Evolutionary conservation across 2,888 invertebrate species (phyloP), one percentile per base, ranked within the genome.

Genomic region (Agrochola macilenta): DNA sequence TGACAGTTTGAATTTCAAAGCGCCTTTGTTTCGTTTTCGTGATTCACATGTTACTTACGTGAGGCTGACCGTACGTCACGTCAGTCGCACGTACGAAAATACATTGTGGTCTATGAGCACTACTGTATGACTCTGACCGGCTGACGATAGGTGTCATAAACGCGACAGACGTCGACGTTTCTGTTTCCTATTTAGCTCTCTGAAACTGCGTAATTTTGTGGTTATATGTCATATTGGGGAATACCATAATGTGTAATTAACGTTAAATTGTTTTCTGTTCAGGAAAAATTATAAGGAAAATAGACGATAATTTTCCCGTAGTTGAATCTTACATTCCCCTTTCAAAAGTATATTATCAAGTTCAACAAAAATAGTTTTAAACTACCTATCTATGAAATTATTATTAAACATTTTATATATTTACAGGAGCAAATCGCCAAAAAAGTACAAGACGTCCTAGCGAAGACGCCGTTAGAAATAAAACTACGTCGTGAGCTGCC

Each of bases 381-480:
- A 20, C 23, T 14, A 57, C 57, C 8, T 14, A 58, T 14, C 46
- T 46, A 30, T 0, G 1, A 26, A 35, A n/a, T 78, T 1, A 43
- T 30, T 39, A 20, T 49, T 54, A 20, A 54, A 23, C 8, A 30
- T n/a, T 54, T 58, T 61, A 14, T 14, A n/a, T 60, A n/a, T 72
- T 76, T 49, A 84, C 96, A 98, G 97, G 97, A 98, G 75, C 98
- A 98, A 93, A 98, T 99, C 69, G 97, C 97, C 49, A 97, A 97
- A 73, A 98, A 98, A 94, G 98, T 99, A 20, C 96, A 97, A 81
- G 97, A 97, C 69, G 98, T 98, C 1, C 94, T 99, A 63, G 97
- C 97, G 46, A 97, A 98, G 85, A 98, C 98, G 0, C 99, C 99
- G 0, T 95, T 99, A 3, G 97, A 97, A 82, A 95, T 96, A 57